Base-by-base conservation (phyloP, 1,140 invertebrate species). In the Drosophila auraria region DNA sequence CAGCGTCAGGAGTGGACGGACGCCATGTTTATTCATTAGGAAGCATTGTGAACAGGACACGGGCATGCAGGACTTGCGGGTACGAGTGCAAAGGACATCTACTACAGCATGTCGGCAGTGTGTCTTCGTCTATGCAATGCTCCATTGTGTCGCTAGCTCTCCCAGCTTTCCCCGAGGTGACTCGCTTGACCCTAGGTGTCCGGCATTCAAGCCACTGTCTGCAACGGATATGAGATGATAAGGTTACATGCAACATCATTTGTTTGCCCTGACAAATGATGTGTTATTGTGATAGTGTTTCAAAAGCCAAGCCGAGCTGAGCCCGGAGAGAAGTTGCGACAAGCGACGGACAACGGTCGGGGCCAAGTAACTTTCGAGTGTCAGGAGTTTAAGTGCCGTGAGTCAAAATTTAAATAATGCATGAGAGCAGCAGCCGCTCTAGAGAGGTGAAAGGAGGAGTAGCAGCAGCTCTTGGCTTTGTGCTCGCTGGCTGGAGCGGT, bases 241-340 rank as follows among this genome's bases (percentile, higher is more conserved):
- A 90, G 86, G 87, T 90, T 90, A 86, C 82, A 86, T 90, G 87
- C 87, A 90, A 90, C 86, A 86, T 90, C 86, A 86, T 90, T 90
- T 90, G 86, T 90, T 87, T 87, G 79, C 86, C 51, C 72, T 86
- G 86, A 90, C 86, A 90, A 90, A 90, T 90, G 86, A 89, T 89
- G 82, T 83, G 84, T 78, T 89, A 84, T 89, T 89, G 86, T 90
- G 86, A 90, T 90, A 84, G 69, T 84, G 81, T 76, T 83, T 59
- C 66, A 53, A 78, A 62, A 68, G 70, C 65, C 38, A 51, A 38
- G 20, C 17, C 33, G 14, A 30, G 27, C 12, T 27, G 25, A 27
- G 25, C 25, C 25, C 23, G 5, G 23, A 17, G 23, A 42, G 44
- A 49, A 40, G 53, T 12, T 20, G 42, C 20, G 40, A 23, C 36